phyloP scores from a whole-genome alignment of 92 coral and sea anemone genomes.

The Epizoanthus rinbou region DNA sequence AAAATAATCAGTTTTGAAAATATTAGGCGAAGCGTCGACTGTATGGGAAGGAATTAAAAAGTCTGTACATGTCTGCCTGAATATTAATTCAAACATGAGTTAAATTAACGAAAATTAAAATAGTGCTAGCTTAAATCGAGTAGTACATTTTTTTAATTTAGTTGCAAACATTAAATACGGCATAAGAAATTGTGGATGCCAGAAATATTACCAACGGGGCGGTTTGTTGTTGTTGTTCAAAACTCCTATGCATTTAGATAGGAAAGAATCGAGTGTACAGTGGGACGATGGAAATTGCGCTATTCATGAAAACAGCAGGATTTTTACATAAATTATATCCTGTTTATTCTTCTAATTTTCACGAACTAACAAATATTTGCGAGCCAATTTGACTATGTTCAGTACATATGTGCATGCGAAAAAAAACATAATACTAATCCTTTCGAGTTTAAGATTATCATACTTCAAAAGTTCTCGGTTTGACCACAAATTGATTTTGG shows the following conservation, averaged over 20 bases:
- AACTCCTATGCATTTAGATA: not conserved
- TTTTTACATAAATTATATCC: slow-evolving; percentile 17
- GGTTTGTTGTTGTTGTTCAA: not conserved
- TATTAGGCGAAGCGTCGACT: not conserved
- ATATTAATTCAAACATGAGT: not conserved
- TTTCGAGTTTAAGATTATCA: not conserved
- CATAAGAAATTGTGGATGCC: slow-evolving; percentile 1
- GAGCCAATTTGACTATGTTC: slow-evolving; percentile 6
- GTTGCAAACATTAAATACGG: not conserved
- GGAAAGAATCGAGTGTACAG: not conserved
- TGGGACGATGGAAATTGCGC: slow-evolving; percentile 6
- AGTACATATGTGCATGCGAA: not conserved
- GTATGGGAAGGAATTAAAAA: too few species aligned
- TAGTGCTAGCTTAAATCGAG: not conserved
- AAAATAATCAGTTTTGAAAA: not conserved
- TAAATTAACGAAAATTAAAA: not conserved
- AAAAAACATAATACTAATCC: not conserved
- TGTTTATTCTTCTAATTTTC: slow-evolving; percentile 23
- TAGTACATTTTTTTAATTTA: not conserved
- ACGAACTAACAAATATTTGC: slow-evolving; percentile 21
- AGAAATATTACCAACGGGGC: not conserved
- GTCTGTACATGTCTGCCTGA: too few species aligned
- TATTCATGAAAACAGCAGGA: slow-evolving; percentile 15
- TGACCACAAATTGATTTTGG: slow-evolving; percentile 2
- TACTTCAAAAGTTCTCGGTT: not conserved